Percentiles rank a stretch among this genome's conserved stretches.
Evolutionary conservation across 2,888 invertebrate species (phyloP).

Genomic region (Harpalus rubripes): DNA sequence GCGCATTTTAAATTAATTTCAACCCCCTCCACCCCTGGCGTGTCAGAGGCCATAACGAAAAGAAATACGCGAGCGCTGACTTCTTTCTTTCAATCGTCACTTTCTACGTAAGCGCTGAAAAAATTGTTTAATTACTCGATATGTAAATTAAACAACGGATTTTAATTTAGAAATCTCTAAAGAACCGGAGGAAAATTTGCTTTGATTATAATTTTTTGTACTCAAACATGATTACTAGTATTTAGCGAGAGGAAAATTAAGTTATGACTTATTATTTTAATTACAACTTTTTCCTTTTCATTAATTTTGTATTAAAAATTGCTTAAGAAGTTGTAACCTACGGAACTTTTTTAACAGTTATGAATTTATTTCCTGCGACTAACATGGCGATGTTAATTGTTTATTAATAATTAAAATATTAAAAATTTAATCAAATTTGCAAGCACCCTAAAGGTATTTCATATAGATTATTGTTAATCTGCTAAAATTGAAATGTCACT

Average conservation of each 20-base stretch:
- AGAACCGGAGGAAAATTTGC: slow-evolving; percentile 32
- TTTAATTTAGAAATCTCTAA: slow-evolving; percentile 51
- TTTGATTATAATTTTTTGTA: slow-evolving; percentile 44
- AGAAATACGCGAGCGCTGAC: slow-evolving; percentile 1
- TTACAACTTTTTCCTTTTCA: slow-evolving; percentile 30
- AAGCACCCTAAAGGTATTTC: neutral
- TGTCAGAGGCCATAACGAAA: slow-evolving; percentile 2
- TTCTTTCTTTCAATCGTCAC: slow-evolving; percentile 53
- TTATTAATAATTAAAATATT: neutral
- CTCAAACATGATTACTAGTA: slow-evolving; percentile 34
- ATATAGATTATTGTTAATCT: neutral
- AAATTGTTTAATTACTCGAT: slow-evolving; percentile 61
- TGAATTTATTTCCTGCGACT: neutral
- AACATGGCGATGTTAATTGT: neutral
- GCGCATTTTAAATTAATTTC: slow-evolving; percentile 57
- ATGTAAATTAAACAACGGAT: slow-evolving; percentile 62
- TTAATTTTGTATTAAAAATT: slow-evolving; percentile 32
- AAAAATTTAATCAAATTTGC: too few species aligned
- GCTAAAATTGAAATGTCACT: neutral
- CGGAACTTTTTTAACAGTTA: neutral
- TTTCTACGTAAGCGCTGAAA: slow-evolving; percentile 38
- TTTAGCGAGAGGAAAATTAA: slow-evolving; percentile 36
- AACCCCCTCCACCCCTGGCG: neutral
- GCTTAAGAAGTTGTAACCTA: neutral
- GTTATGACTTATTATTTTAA: slow-evolving; percentile 33